Evolutionary conservation across 2,113 vertebrate species (phyloP), one percentile per base, ranked within the genome.

Genomic region (Varanus salvator): DNA sequence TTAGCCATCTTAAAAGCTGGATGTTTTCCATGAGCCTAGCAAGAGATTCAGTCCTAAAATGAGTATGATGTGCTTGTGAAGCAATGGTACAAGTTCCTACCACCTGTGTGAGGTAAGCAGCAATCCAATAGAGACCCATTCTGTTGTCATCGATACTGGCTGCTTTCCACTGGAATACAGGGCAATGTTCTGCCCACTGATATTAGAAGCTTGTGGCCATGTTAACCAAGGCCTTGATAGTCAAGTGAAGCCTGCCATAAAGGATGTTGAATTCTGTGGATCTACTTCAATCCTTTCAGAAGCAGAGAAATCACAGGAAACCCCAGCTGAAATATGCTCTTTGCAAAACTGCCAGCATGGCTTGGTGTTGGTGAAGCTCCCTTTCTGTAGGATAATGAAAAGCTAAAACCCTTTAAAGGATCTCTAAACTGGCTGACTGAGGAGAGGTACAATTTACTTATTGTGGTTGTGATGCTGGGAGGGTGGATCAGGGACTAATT

Each of bases 121-220:
- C 78, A 52, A 76, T 76, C 44, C 44, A 81, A 90, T 38, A 66
- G 66, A 72, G 25, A 9, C 12, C 31, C 78, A 68, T 54, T 90
- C 85, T 87, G 77, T 66, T 87, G 85, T 76, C 54, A 74, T 86
- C 77, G 15, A 75, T 83, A 87, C 54, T 54, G 80, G 84, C 80
- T 60, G 69, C 78, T 54, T 48, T 23, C 54, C 44, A 52, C 19
- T 80, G n/a, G 85, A 83, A 87, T 68, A 60, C 80, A 68, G 38
- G 84, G 34, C 38, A 2, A 54, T 44, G 52, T 38, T 38, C 44
- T 29, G 11, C 23, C 34, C 64, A 85, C 27, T 60, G 75, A 21
- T 64, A 71, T 23, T 15, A 8, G 34, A 23, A 50, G 23, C 50
- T 34, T 81, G 31, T 60, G 52, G 54, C 52, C 6, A 34, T 9